Conservation (phyloP, 2,113 vertebrate species). For the Brachypodius melanocephalos region DNA sequence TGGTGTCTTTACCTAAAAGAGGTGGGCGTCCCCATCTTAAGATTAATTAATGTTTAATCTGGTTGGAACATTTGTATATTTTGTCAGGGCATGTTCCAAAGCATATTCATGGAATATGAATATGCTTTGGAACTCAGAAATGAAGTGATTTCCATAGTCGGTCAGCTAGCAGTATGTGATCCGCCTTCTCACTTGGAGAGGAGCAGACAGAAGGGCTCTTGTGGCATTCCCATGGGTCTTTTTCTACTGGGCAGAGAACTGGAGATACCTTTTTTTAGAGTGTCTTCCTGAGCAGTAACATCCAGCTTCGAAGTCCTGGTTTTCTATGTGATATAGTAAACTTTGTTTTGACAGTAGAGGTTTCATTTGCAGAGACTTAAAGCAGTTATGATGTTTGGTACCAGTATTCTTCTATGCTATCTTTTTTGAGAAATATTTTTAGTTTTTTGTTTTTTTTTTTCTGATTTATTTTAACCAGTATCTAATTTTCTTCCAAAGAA, state of each 20-base stretch:
- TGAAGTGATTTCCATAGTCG: background rate
- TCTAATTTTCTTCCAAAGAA: background rate
- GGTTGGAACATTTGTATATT: constrained; percentile 23
- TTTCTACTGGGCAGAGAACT: background rate
- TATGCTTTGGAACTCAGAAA: background rate
- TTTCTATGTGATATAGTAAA: background rate
- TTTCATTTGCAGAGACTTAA: background rate
- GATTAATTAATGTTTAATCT: constrained; percentile 51
- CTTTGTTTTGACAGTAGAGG: background rate
- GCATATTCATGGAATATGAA: background rate
- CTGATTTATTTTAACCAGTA: background rate
- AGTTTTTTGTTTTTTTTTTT: background rate
- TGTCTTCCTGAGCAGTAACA: background rate
- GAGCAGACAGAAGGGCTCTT: fast-evolving
- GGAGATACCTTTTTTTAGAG: background rate
- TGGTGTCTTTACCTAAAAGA: constrained; percentile 12
- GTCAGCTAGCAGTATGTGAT: background rate
- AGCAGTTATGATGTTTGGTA: background rate
- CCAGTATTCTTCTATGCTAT: background rate
- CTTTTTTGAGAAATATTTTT: background rate
- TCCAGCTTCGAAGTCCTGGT: background rate
- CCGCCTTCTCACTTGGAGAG: background rate
- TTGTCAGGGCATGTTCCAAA: background rate
- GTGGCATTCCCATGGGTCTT: background rate
- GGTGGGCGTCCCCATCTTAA: background rate